Evolutionary conservation across 92 coral and sea anemone genomes (phyloP).

Genomic region (Palythoa grandis): DNA sequence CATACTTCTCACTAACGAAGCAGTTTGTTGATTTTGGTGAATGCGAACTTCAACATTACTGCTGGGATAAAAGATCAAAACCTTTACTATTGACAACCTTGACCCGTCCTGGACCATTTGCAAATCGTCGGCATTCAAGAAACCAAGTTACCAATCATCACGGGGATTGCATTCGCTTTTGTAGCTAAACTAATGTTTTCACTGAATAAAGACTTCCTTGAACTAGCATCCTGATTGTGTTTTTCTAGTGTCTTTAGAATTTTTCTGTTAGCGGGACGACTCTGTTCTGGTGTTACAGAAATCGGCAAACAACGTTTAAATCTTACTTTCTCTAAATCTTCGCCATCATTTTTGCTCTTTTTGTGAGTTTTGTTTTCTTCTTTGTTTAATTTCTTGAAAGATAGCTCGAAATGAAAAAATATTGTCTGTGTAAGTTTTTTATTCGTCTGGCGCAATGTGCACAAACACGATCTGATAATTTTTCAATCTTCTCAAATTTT

Average conservation of each 20-base stretch:
- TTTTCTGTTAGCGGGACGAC: conserved; percentile 15
- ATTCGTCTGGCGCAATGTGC: conserved; percentile 15
- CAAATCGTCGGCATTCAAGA: conserved; percentile 18
- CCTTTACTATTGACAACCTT: not conserved
- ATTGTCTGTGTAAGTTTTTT: conserved; percentile 8
- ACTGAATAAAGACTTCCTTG: conserved; percentile 17
- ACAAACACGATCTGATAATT: conserved; percentile 16
- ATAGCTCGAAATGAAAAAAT: not conserved
- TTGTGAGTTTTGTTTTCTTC: conserved; percentile 3
- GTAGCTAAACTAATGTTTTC: conserved; percentile 20
- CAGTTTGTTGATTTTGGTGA: not conserved
- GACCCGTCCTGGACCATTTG: conserved; percentile 13
- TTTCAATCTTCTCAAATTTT: conserved; percentile 4
- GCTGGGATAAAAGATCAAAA: not conserved
- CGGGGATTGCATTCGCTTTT: conserved; percentile 14
- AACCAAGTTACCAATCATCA: conserved; percentile 28
- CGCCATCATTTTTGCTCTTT: conserved; percentile 19
- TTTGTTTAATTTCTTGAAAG: conserved; percentile 1
- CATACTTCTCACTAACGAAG: not conserved
- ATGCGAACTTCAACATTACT: not conserved
- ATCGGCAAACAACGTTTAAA: conserved; percentile 32
- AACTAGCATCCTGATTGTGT: conserved; percentile 7
- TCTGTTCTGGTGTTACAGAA: conserved; percentile 22
- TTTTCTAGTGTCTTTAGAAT: not conserved
- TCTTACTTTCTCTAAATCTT: conserved; percentile 8